Percentiles rank a stretch among this genome's conserved stretches.
These are phyloP conservation scores for Hydractinia symbiolongicarpus DNA, from an alignment of 30 jellyfish, hydroid and myxozoan species.

Conservation along the genomic window DNA sequence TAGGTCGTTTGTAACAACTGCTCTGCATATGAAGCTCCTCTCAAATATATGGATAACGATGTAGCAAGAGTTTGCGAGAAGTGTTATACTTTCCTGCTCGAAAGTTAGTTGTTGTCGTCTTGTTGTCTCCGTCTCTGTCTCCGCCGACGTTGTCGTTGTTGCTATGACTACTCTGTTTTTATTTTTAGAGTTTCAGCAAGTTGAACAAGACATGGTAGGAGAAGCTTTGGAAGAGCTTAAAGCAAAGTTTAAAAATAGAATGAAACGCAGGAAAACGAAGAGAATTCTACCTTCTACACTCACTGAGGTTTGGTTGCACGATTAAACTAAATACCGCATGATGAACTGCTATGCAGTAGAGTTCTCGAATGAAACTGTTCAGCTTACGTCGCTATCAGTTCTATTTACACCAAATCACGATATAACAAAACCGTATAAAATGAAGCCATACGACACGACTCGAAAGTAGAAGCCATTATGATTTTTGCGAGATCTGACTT, in stretches of 20 bases:
- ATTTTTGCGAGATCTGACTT: too few species aligned
- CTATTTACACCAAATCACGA: too few species aligned
- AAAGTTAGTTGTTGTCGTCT: constrained; percentile 33
- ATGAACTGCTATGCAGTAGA: too few species aligned
- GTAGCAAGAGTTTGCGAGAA: constrained; percentile 86
- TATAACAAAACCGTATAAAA: too few species aligned
- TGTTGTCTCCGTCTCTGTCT: neutral
- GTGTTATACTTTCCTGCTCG: constrained; percentile 45
- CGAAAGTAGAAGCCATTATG: too few species aligned
- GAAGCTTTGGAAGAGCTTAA: neutral
- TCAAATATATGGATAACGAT: constrained; percentile 58
- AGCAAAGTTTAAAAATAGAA: constrained; percentile 36
- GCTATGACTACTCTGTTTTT: neutral
- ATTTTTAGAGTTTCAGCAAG: neutral
- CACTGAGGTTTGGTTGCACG: constrained; percentile 41
- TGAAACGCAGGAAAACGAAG: constrained; percentile 29
- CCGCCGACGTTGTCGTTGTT: neutral
- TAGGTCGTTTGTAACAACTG: constrained; percentile 88
- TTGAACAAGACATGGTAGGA: neutral
- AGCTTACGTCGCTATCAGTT: too few species aligned
- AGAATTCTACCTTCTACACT: constrained; percentile 56
- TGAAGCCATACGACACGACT: too few species aligned
- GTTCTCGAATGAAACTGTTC: too few species aligned
- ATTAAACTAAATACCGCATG: too few species aligned
- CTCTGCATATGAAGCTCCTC: constrained; percentile 91